Conservation (phyloP, 2,888 invertebrate species). For the Ophonus ardosiacus region DNA sequence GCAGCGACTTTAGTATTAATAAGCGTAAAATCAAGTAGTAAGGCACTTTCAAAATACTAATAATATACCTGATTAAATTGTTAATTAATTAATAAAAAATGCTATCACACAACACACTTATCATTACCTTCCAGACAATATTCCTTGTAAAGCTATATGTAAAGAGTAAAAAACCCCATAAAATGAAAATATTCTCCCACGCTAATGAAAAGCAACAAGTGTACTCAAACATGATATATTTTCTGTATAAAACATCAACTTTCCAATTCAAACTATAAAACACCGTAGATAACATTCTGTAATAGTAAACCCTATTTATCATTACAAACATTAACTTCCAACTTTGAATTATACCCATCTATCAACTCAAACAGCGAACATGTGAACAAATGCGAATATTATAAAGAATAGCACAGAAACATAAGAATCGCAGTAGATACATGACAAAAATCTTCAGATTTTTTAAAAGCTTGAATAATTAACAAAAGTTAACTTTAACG, state of each 20-base stretch:
- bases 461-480: conserved; percentile 25
- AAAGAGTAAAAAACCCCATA: conserved; percentile 1
- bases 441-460: conserved; percentile 14
- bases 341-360: conserved; percentile 2
- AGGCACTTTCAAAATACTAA: not conserved
- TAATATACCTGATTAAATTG: not conserved
- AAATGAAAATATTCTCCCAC: not conserved
- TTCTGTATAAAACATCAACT: conserved; percentile 64
- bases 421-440: conserved; percentile 13
- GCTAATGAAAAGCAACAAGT: conserved; percentile 27
- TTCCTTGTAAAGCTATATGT: conserved; percentile 21
- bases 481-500: conserved; percentile 45
- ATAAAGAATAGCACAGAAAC: conserved; percentile 40
- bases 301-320: conserved; percentile 48
- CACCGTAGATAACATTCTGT: conserved; percentile 52
- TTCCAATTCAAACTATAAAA: conserved; percentile 62
- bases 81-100: conserved; percentile 17
- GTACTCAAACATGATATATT: conserved; percentile 62
- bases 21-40: conserved; percentile 1
- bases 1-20: not conserved
- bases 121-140: conserved; percentile 39
- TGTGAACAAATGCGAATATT: conserved; percentile 42
- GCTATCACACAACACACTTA: conserved; percentile 1
- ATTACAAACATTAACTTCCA: conserved; percentile 52
- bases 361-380: conserved; percentile 41